These are phyloP conservation scores for Pteronotus mesoamericanus DNA, from an alignment of 2,797 vertebrate genomes.

Conservation along the genomic window DNA sequence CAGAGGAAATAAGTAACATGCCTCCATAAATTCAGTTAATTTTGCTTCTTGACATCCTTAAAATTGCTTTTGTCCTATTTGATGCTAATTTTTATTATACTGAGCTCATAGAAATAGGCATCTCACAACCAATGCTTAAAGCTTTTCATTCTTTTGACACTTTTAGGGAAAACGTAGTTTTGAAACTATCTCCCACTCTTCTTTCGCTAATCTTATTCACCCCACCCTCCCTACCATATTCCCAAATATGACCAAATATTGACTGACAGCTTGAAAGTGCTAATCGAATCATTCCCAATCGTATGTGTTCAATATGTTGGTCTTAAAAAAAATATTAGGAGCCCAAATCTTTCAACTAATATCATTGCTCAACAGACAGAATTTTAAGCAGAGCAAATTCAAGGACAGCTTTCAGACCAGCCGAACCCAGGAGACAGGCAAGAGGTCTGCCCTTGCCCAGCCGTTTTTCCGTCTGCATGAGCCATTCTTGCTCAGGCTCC, in stretches of 20 bases:
- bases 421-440: conserved; percentile 83
- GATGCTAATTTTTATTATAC: conserved; percentile 73
- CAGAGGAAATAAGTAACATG: conserved; percentile 73
- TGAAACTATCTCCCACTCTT: conserved; percentile 46
- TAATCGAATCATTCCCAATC: conserved; percentile 75
- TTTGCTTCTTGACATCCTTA: conserved; percentile 75
- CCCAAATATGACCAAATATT: conserved; percentile 77
- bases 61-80: conserved; percentile 76
- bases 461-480: conserved; percentile 84
- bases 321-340: conserved; percentile 63
- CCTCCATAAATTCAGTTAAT: conserved; percentile 76
- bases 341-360: conserved; percentile 77
- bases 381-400: conserved; percentile 84
- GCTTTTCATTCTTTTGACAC: conserved; percentile 46
- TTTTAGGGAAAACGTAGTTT: conserved; percentile 31
- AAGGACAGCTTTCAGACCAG: conserved; percentile 84
- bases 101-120: conserved; percentile 11
- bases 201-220: conserved; percentile 57
- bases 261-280: conserved; percentile 69
- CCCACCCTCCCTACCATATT: conserved; percentile 65
- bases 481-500: conserved; percentile 85
- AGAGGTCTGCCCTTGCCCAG: conserved; percentile 81
- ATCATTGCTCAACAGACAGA: conserved; percentile 77
- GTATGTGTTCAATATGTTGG: conserved; percentile 71
- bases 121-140: conserved; percentile 31